phyloP scores from a whole-genome alignment of 2,113 vertebrate species.

The Odocoileus hemionus region DNA sequence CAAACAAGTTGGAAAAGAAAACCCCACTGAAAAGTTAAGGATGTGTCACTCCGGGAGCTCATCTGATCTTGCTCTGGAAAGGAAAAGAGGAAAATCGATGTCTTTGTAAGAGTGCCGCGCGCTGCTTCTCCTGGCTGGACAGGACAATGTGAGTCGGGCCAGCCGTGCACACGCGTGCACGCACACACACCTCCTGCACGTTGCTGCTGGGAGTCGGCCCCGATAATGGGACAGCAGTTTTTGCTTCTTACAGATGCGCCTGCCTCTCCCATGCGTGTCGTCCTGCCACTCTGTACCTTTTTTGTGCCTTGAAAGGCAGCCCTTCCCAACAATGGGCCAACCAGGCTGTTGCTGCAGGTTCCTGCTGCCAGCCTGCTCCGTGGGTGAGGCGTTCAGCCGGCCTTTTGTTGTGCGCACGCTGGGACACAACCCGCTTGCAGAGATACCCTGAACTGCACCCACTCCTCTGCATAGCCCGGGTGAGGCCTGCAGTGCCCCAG shows the following conservation, averaged over 20 bases:
- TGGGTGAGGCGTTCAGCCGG: slow-evolving; percentile 23
- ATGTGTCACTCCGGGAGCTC: neutral
- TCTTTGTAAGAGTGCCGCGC: slow-evolving; percentile 10
- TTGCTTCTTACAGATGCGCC: fast-evolving
- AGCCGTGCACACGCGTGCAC: neutral
- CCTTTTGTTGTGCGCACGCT: slow-evolving; percentile 45
- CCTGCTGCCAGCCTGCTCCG: neutral
- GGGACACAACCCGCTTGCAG: slow-evolving; percentile 48
- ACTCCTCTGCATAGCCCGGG: fast-evolving
- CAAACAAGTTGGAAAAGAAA: slow-evolving; percentile 52
- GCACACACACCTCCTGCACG: neutral
- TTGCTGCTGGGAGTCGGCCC: neutral
- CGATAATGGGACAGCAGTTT: neutral
- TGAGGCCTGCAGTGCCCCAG: neutral
- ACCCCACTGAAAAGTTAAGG: slow-evolving; percentile 73
- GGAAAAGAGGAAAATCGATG: slow-evolving; percentile 55
- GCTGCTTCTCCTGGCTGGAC: neutral
- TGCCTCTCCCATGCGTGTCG: neutral
- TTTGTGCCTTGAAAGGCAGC: slow-evolving; percentile 10
- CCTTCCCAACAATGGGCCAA: neutral
- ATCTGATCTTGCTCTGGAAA: slow-evolving; percentile 57
- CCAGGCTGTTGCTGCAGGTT: neutral
- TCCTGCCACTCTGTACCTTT: neutral
- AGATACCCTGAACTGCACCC: neutral
- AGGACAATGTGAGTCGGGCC: slow-evolving; percentile 32